Base-by-base conservation (phyloP, 2,797 vertebrate species). In the Lerista edwardsae region DNA sequence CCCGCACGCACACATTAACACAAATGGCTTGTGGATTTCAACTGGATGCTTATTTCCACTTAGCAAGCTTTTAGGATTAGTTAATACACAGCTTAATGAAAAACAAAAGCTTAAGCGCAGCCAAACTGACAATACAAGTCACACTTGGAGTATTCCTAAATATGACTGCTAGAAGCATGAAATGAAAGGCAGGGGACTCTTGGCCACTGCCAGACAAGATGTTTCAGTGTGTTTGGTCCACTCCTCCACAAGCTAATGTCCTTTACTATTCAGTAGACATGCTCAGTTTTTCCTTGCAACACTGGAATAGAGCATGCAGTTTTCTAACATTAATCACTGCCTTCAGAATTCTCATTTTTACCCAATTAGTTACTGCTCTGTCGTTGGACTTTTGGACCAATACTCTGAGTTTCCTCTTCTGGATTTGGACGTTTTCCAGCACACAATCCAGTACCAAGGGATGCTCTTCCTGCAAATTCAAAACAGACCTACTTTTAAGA, bases 341-440 rank as follows among this genome's bases (percentile, higher is more conserved):
- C 29, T 88, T 89, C 62, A 90, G 87, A 44, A 67, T 80, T 86
- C 65, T 90, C 79, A 83, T 69, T 81, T 91, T 95, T 94, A 96
- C 96, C 95, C 94, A 92, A 86, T 93, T 95, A 96, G 90, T 96
- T 96, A 92, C 95, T 96, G 94, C 95, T 97, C 91, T 96, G 96
- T 91, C 95, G 96, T 93, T 96, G 96, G 93, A 96, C 94, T 95
- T 98, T 98, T 25, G 93, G 95, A 82, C 93, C 94, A 84, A 92
- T 84, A 75, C 94, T 95, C 82, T 95, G 93, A 1, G 84, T 91
- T 74, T 94, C 91, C 34, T 98, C 97, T 90, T 98, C 97, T 80
- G 95, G 95, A 91, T 85, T 94, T 27, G 95, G 96, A 8, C 97
- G 96, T 92, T 99, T 99, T 82, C 96, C 96, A 34, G 91, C 86